Percentiles rank a stretch among this genome's conserved stretches.
These are phyloP conservation scores for Pollenia amentaria DNA, from an alignment of 2,888 invertebrate genomes.

Conservation along the genomic window DNA sequence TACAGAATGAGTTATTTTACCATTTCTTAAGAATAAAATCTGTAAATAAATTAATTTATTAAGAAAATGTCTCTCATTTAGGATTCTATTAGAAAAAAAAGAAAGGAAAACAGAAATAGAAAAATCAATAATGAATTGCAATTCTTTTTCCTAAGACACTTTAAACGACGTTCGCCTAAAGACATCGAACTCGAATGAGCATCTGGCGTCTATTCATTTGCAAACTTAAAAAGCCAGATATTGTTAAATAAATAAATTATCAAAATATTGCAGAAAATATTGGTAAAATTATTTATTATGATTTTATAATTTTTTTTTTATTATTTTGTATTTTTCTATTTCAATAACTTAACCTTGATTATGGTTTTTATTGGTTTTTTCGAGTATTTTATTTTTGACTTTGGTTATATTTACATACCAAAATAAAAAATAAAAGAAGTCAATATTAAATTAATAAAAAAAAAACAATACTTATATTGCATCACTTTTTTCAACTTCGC, in stretches of 20 bases:
- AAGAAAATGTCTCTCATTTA: not conserved
- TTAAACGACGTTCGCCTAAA: not conserved
- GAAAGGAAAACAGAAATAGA: not conserved
- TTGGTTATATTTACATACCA: conserved; percentile 48
- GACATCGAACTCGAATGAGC: not conserved
- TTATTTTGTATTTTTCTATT: conserved; percentile 35
- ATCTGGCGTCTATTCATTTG: not conserved
- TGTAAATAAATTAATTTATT: conserved; percentile 1
- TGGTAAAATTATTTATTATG: conserved; percentile 24
- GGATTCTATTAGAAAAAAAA: not conserved
- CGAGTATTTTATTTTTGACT: not conserved
- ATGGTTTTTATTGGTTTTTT: conserved; percentile 38
- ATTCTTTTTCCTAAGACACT: not conserved
- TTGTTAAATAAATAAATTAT: not conserved
- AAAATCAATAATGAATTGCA: not conserved
- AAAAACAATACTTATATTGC: conserved; percentile 61
- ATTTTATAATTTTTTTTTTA: conserved; percentile 6
- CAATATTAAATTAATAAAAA: conserved; percentile 47
- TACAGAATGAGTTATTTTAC: not conserved
- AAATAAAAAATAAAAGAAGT: conserved; percentile 53
- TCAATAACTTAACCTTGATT: conserved; percentile 49
- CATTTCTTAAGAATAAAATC: not conserved
- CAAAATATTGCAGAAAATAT: conserved; percentile 39
- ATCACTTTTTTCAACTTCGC: conserved; percentile 64
- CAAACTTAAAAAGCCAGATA: not conserved